A percentile compares a stretch with the other conserved stretches of the same genome.
Conservation (phyloP, 2,113 vertebrate species). For the Oreotrochilus melanogaster region DNA sequence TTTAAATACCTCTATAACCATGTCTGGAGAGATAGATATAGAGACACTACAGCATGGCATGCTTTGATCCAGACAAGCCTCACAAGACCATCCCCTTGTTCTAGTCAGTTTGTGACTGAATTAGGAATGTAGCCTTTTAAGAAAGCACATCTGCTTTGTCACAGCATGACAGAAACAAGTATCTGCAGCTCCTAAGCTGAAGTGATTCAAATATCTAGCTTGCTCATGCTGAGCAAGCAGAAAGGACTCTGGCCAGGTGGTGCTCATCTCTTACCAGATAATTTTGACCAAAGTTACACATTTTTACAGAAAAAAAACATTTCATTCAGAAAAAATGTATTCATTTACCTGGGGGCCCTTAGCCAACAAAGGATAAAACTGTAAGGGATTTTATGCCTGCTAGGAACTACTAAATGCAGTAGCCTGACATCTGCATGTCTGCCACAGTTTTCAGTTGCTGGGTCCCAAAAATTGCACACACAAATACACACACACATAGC, state of each 20-base stretch:
- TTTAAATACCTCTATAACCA: background rate
- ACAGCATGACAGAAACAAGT: background rate
- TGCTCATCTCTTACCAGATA: background rate
- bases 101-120: background rate
- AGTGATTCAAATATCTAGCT: background rate
- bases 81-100: background rate
- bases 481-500: background rate
- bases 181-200: background rate
- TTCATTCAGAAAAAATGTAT: background rate
- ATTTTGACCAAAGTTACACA: background rate
- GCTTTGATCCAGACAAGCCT: background rate
- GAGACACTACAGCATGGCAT: background rate
- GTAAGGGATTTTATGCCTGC: fast-evolving
- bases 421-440: background rate
- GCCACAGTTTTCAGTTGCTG: background rate
- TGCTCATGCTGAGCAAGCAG: background rate
- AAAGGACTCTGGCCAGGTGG: background rate
- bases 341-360: background rate
- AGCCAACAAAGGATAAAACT: background rate
- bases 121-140: background rate
- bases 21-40: background rate
- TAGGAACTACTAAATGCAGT: background rate
- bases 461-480: no score
- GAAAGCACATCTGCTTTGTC: background rate
- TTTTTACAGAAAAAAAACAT: background rate